phyloP scores from a whole-genome alignment of 2,797 vertebrate species.

The Atherinosoma microstoma region DNA sequence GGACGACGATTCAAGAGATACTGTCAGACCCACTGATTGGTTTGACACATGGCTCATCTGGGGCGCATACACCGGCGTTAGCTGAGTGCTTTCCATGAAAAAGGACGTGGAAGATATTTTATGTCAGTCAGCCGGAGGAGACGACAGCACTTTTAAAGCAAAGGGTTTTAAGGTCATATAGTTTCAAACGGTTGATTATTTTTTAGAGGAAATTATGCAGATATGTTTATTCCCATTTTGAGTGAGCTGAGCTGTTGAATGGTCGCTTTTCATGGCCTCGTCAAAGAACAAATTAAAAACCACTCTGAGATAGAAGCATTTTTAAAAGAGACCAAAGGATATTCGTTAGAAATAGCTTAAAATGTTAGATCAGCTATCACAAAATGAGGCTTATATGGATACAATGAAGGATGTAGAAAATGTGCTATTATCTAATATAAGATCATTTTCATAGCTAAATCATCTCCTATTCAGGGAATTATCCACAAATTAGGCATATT shows the following conservation, averaged over 20 bases:
- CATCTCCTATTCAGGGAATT: no score
- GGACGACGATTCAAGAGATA: slow-evolving; percentile 30
- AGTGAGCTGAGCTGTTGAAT: slow-evolving; percentile 35
- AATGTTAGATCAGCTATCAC: slow-evolving; percentile 1
- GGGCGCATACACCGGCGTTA: slow-evolving; percentile 11
- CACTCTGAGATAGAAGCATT: slow-evolving; percentile 14
- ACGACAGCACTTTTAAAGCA: slow-evolving; percentile 36
- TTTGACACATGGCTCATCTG: slow-evolving; percentile 26
- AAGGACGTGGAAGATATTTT: slow-evolving; percentile 19
- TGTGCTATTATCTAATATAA: neutral
- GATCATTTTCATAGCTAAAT: neutral
- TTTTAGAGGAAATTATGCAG: slow-evolving; percentile 66
- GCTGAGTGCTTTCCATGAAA: slow-evolving; percentile 21
- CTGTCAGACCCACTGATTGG: slow-evolving; percentile 43
- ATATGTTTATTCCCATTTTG: slow-evolving; percentile 59
- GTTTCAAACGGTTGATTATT: slow-evolving; percentile 58
- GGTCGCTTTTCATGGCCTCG: slow-evolving; percentile 38
- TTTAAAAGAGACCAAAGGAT: slow-evolving; percentile 24
- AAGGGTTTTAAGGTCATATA: slow-evolving; percentile 28
- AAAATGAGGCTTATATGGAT: neutral
- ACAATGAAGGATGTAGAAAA: neutral
- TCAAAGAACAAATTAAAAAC: slow-evolving; percentile 46
- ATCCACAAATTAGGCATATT: no score
- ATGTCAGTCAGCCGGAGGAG: slow-evolving; percentile 44
- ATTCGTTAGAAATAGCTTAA: slow-evolving; percentile 25